Evolutionary conservation across 2,888 invertebrate genomes (phyloP), one percentile per base, ranked within the genome.

Genomic region (Tridacna crocea): DNA sequence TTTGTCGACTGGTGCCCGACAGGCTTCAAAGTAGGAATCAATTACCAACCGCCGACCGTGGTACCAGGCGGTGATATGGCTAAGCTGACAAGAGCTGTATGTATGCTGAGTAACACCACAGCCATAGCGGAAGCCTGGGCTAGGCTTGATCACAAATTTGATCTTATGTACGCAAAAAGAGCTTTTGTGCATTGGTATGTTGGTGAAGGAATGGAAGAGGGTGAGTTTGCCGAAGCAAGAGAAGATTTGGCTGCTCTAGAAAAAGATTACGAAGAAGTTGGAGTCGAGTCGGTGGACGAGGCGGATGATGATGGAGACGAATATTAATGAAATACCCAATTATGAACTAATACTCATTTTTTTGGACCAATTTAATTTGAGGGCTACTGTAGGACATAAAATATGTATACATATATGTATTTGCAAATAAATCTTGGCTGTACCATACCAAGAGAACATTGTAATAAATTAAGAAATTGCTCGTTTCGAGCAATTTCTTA

Each of bases 1-100:
- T 55, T 55, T 55, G 55, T 55, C 3, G 55, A 55, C 55, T 55
- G 55, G 55, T 55, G 55, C 55, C 55, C 55, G 55, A 55, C 55
- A 3, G 55, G 55, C 55, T 55, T 55, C 55, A 55, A 55, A 19
- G 55, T 55, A 19, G 55, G 55, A 19, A 55, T 55, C 3, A 55
- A 55, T 55, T 55, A 55, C 19, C 55, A 55, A 55, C 55, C 55
- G 15, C 55, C 55, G 15, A 55, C 55, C 11, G 55, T 55, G 55
- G 55, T 55, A 19, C 55, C 55, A 15, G 55, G 55, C 19, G 55
- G 55, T 19, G 55, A 55, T 55, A 55, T 55, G 55, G 55, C 55
- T 11, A 55, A 55, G 10, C 55, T 55, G 3, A 55, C 55, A 15
- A 55, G 55, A 55, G 55, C 55, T 3, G 55, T 55, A 55, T 55